Evolutionary conservation across 2,888 invertebrate genomes (phyloP), one percentile per base, ranked within the genome.

Genomic region (Lissonota sp.): DNA sequence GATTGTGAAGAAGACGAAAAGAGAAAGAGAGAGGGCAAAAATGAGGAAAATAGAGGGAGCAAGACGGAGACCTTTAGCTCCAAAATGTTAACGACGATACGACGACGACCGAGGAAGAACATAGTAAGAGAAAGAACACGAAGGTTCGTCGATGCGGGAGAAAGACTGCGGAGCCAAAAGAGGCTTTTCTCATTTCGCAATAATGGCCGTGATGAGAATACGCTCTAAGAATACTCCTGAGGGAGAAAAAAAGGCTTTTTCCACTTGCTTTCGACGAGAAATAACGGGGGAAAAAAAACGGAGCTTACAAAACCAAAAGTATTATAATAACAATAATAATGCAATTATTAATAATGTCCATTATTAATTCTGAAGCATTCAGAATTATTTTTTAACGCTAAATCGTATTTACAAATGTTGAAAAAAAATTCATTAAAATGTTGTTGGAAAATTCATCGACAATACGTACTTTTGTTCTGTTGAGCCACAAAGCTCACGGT

Each of bases 401-500:
- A 39, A 39, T 39, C 10, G 12, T 40, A 14, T 53, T 53, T 14
- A 53, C 14, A 53, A 53, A 53, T 53, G 5, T 7, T 12, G 14
- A 53, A 14, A 53, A 6, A n/a, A 3, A 44, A 53, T 53, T 3
- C 26, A 26, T 26, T 26, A 26, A 26, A 53, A 12, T 12, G 12
- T 51, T 57, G 5, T 55, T 44, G 40, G 4, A 4, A 42, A 66
- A 63, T 63, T 26, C 26, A 26, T 26, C 26, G 64, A 7, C 42
- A 40, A 62, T 58, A 84, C 90, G 83, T 86, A 96, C 96, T 95
- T 86, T 94, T 96, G 88, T 96, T 95, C 88, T 95, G 94, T 85
- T 96, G 94, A 57, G 95, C 95, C 79, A 95, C 95, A 92, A 97
- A 97, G 40, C 96, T 96, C 83, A 97, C 95, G 85, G 96, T 96